A percentile compares a stretch with the other conserved stretches of the same genome.
Evolutionary conservation across 2,797 vertebrate genomes (phyloP).

Genomic region (Tapirus indicus): DNA sequence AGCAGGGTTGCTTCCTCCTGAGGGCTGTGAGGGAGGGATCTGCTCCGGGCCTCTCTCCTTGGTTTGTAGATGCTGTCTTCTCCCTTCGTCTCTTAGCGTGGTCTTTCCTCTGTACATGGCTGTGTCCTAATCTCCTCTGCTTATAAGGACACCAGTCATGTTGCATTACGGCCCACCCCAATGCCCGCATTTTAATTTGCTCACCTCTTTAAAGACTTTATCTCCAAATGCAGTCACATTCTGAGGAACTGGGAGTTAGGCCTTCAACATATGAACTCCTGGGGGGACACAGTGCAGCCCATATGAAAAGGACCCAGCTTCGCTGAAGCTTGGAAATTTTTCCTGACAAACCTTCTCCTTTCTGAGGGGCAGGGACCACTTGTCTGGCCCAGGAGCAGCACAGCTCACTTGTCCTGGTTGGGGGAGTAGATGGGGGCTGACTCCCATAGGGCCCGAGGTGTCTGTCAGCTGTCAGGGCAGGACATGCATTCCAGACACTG

Average conservation of each 20-base stretch:
- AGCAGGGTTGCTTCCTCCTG: neutral
- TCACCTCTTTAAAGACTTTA: neutral
- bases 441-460: neutral
- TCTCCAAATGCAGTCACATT: neutral
- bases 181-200: neutral
- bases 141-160: neutral
- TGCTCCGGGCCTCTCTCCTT: neutral
- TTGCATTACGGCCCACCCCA: neutral
- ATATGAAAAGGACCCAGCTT: neutral
- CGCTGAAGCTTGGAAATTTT: neutral
- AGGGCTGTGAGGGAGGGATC: neutral
- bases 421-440: too few species aligned
- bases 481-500: neutral
- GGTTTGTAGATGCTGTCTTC: neutral
- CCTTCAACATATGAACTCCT: neutral
- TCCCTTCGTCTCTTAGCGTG: neutral
- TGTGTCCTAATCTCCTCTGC: neutral
- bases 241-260: neutral
- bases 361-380: fast-evolving
- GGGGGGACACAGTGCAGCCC: neutral
- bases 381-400: neutral
- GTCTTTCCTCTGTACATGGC: neutral
- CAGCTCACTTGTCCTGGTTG: neutral
- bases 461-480: neutral
- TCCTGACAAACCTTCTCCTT: neutral